Base-by-base conservation (phyloP, 2,888 invertebrate genomes). In the Dasypolia templi region DNA sequence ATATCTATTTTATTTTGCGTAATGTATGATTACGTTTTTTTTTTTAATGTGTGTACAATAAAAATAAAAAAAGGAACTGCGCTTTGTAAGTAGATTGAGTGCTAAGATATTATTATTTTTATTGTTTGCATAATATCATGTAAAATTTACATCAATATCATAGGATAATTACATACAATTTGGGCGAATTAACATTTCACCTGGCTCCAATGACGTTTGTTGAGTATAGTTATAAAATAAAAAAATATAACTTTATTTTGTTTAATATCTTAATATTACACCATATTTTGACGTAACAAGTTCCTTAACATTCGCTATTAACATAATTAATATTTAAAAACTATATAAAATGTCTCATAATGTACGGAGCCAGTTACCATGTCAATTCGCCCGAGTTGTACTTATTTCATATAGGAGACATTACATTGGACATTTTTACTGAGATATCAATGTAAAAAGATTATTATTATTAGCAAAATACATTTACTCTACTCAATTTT, bases 1-100 rank as follows among this genome's bases (percentile, higher is more conserved):
- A n/a, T 72, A 53, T 53, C 56, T 53, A 7, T 5, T 49, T 22
- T 55, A 3, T 42, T 74, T 64, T 75, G 39, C 53, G 3, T 26
- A 46, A 32, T 55, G 12, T 49, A 26, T 64, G 49, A 49, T 29
- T n/a, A n/a, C n/a, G n/a, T 49, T 64, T 53, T 19, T 49, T 69
- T 32, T 70, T 53, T 58, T 49, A 7, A 9, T 32, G 1, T 63
- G 14, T 72, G 17, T 56, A 26, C 53, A n/a, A 29, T 17, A 22
- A 5, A 3, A n/a, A 26, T 9, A 56, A 42, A 46, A 0, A 39
- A 63, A 49, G 32, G 2, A 32, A 49, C 3, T 17, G 29, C 3
- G 51, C 29, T 61, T 74, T 58, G 63, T 67, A 63, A 29, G n/a
- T 75, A 79, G 66, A 42, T 59, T 49, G 29, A 32, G 29, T 51